Conservation (phyloP, 2,113 vertebrate species). For the Chaenocephalus aceratus region DNA sequence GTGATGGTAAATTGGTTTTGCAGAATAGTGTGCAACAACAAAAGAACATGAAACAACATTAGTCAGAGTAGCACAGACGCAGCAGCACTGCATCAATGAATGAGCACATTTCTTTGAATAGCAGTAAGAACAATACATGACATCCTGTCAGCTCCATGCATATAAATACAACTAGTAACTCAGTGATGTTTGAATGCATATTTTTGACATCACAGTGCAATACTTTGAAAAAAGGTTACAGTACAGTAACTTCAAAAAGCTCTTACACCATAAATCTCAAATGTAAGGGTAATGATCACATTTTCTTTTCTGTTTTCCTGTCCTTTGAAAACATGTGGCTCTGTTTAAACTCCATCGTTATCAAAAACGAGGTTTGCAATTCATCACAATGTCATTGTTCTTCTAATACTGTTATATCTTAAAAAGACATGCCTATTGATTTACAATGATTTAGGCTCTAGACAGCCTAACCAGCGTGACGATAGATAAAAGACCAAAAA, state of each 20-base stretch:
- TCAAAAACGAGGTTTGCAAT: neutral
- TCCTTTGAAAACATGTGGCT: neutral
- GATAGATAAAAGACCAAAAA: constrained; percentile 30
- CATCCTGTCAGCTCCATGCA: no score
- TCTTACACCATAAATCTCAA: neutral
- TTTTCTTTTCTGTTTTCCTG: neutral
- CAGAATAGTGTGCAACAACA: neutral
- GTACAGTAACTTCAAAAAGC: no score
- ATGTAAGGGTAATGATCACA: neutral
- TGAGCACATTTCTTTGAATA: neutral
- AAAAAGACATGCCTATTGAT: constrained; percentile 26
- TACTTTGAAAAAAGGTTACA: no score
- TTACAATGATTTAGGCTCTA: neutral
- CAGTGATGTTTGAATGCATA: no score
- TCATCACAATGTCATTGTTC: constrained; percentile 1
- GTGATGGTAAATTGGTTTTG: neutral
- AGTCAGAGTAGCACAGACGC: neutral
- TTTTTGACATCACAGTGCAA: no score
- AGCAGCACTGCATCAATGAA: neutral
- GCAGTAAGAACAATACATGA: no score
- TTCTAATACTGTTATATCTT: constrained; percentile 34
- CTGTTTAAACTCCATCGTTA: neutral
- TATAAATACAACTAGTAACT: no score
- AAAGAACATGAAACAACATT: neutral
- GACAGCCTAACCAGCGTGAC: neutral